Evolutionary conservation across 2,113 vertebrate genomes (phyloP).

Genomic region (Columba livia): DNA sequence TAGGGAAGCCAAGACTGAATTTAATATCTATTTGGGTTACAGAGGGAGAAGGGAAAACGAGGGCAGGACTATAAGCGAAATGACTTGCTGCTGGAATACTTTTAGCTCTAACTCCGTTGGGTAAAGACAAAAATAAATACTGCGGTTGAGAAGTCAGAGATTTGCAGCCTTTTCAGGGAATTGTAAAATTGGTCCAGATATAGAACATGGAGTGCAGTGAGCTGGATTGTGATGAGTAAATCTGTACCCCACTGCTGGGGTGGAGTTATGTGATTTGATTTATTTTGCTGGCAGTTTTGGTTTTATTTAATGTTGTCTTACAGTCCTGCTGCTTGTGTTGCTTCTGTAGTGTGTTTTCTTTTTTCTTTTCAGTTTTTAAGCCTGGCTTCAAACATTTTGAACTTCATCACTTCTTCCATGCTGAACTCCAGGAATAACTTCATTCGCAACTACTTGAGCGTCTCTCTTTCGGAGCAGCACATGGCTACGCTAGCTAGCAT

Average conservation of each 20-base stretch:
- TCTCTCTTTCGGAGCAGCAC: conserved; percentile 94
- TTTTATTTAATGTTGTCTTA: neutral
- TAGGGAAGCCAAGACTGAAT: neutral
- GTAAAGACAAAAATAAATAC: neutral
- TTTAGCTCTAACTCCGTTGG: neutral
- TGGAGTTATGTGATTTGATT: neutral
- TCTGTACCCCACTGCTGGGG: fast-evolving
- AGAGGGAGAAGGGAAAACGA: neutral
- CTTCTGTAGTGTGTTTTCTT: neutral
- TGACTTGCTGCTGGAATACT: neutral
- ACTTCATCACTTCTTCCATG: conserved; percentile 97
- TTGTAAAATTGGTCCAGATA: neutral
- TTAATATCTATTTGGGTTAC: neutral
- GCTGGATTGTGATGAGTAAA: neutral
- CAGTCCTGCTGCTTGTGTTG: neutral
- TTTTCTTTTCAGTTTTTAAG: conserved; percentile 86
- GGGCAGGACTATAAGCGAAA: neutral
- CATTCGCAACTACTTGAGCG: conserved; percentile 97
- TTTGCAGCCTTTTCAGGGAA: neutral
- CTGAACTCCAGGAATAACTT: conserved; percentile 97
- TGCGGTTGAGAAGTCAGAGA: neutral
- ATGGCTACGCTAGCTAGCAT: conserved; percentile 96
- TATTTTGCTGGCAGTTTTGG: neutral
- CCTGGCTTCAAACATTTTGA: conserved; percentile 94
- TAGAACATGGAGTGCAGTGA: neutral